Conservation (phyloP, 2,888 invertebrate species). For the Drosophila imparisetae region DNA sequence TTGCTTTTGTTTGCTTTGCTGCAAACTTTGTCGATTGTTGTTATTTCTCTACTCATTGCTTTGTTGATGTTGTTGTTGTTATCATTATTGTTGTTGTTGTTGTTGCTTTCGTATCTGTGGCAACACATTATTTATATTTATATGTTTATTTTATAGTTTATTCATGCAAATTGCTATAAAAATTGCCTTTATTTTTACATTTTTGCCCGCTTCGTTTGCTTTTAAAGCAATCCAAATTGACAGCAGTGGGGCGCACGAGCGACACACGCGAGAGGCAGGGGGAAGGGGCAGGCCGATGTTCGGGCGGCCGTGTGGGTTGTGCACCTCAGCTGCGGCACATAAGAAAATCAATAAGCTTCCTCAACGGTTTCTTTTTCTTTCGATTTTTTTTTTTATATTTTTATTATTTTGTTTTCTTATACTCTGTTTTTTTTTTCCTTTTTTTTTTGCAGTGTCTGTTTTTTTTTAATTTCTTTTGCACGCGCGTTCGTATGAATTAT, state of each 20-base stretch:
- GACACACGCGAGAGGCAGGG: neutral
- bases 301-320: slow-evolving; percentile 21
- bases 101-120: slow-evolving; percentile 61
- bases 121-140: slow-evolving; percentile 82
- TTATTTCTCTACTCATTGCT: slow-evolving; percentile 39
- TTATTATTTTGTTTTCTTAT: slow-evolving; percentile 5
- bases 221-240: slow-evolving; percentile 64
- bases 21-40: slow-evolving; percentile 57
- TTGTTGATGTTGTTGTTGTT: slow-evolving; percentile 35
- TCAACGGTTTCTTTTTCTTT: slow-evolving; percentile 44
- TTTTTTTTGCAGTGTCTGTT: slow-evolving; percentile 18
- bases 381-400: slow-evolving; percentile 16
- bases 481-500: slow-evolving; percentile 72
- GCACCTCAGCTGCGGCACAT: slow-evolving; percentile 47
- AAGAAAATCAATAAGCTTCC: slow-evolving; percentile 76
- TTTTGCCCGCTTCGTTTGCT: slow-evolving; percentile 55
- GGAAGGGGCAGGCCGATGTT: neutral
- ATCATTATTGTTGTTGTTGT: slow-evolving; percentile 27
- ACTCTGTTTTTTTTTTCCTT: neutral
- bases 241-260: slow-evolving; percentile 7
- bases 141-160: slow-evolving; percentile 83
- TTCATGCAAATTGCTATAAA: slow-evolving; percentile 83
- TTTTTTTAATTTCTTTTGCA: slow-evolving; percentile 71
- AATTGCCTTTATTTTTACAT: slow-evolving; percentile 79
- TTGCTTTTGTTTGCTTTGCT: slow-evolving; percentile 60